These are phyloP conservation scores for Serinus canaria DNA, from an alignment of 2,113 vertebrate genomes.

Conservation along the genomic window DNA sequence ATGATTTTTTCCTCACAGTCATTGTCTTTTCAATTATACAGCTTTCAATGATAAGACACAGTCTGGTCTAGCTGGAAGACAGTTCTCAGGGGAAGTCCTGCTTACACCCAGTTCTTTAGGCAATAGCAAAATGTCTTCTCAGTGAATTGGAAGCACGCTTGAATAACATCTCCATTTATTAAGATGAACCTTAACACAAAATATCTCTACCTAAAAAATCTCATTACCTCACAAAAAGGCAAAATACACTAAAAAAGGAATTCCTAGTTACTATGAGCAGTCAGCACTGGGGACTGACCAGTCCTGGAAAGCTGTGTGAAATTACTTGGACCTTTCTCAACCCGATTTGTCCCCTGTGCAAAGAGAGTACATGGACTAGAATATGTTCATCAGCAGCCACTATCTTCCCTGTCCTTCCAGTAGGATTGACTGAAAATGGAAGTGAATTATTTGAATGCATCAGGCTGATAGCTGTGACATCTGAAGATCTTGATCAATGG, in stretches of 20 bases:
- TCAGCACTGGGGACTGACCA: fast-evolving
- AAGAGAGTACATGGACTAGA: not conserved
- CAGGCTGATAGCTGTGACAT: not conserved
- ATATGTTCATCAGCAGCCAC: too few species aligned
- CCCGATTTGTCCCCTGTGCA: not conserved
- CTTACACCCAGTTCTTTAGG: not conserved
- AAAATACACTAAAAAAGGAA: not conserved
- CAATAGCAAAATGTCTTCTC: not conserved
- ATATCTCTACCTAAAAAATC: not conserved
- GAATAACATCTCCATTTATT: not conserved
- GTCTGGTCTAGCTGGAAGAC: not conserved
- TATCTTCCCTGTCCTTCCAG: not conserved
- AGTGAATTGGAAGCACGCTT: not conserved
- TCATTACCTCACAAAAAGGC: not conserved
- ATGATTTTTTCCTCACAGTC: not conserved
- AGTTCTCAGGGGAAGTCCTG: not conserved
- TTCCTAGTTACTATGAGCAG: not conserved
- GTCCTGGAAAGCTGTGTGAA: not conserved
- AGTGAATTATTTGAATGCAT: not conserved
- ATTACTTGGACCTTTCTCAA: not conserved
- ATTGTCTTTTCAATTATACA: not conserved
- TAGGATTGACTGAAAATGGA: not conserved
- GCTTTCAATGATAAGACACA: not conserved
- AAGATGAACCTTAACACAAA: not conserved
- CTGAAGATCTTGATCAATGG: not conserved